These are phyloP conservation scores for Amiota communis DNA, from an alignment of 2,888 invertebrate species.

Conservation along the genomic window DNA sequence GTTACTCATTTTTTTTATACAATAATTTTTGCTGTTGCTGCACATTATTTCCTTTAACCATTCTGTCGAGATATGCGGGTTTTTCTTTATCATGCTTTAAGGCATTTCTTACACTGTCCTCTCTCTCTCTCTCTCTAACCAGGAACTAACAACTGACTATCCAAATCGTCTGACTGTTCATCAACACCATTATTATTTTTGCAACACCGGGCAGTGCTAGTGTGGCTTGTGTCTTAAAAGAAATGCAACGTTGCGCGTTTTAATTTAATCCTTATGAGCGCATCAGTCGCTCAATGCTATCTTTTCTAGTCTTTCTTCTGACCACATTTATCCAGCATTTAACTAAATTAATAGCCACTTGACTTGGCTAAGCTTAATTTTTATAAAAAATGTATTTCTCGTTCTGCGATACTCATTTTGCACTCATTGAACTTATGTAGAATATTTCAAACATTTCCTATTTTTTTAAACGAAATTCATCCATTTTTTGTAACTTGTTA, in stretches of 20 bases:
- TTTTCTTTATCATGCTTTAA: not conserved
- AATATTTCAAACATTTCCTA: too few species aligned
- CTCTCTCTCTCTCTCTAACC: not conserved
- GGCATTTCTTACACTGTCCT: not conserved
- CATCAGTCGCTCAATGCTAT: not conserved
- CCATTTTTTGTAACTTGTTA: not conserved
- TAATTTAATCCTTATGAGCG: slow-evolving; percentile 7
- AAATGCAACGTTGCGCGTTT: slow-evolving; percentile 7
- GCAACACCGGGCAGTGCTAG: not conserved
- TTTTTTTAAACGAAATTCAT: not conserved
- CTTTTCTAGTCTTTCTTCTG: not conserved
- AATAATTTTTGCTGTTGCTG: not conserved
- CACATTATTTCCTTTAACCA: not conserved
- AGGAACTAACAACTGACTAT: not conserved
- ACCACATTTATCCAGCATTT: slow-evolving; percentile 9
- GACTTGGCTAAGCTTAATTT: not conserved
- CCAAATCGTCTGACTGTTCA: not conserved
- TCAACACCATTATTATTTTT: not conserved
- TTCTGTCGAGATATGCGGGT: slow-evolving; percentile 7
- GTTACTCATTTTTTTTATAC: not conserved
- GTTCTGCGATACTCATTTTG: not conserved
- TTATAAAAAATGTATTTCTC: not conserved
- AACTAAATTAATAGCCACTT: slow-evolving; percentile 10
- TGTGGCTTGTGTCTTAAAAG: too few species aligned
- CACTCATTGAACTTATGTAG: not conserved